A percentile compares a stretch with the other conserved stretches of the same genome.
Conservation (phyloP, 2,113 vertebrate species). For the Tenrec ecaudatus region DNA sequence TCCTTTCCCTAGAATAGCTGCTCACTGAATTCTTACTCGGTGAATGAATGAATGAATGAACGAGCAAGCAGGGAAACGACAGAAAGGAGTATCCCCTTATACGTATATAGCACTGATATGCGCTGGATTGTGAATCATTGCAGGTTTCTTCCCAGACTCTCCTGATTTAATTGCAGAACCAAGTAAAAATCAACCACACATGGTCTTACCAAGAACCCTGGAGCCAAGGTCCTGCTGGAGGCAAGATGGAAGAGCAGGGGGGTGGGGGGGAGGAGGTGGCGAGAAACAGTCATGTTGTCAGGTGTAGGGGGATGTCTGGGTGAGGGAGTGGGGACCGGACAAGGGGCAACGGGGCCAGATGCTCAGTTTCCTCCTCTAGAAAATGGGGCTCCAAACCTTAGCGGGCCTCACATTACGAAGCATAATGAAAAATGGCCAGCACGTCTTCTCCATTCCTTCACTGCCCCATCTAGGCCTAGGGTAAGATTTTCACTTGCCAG, state of each 20-base stretch:
- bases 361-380: neutral
- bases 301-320: no score
- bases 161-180: conserved; percentile 15
- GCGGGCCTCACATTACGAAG: neutral
- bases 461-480: no score
- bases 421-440: neutral
- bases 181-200: neutral
- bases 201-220: neutral
- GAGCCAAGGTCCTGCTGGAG: neutral
- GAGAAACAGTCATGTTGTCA: neutral
- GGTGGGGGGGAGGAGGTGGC: neutral
- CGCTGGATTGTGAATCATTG: no score
- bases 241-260: neutral
- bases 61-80: neutral
- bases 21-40: neutral
- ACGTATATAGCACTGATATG: no score
- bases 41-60: neutral
- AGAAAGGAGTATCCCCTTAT: neutral
- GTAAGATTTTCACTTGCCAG: neutral
- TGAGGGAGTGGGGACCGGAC: neutral
- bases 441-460: neutral
- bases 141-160: neutral
- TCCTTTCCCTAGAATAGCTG: neutral
- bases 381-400: neutral
- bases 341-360: neutral